These are phyloP conservation scores for Nematostella vectensis DNA, from an alignment of 92 coral and sea anemone species.

Conservation along the genomic window DNA sequence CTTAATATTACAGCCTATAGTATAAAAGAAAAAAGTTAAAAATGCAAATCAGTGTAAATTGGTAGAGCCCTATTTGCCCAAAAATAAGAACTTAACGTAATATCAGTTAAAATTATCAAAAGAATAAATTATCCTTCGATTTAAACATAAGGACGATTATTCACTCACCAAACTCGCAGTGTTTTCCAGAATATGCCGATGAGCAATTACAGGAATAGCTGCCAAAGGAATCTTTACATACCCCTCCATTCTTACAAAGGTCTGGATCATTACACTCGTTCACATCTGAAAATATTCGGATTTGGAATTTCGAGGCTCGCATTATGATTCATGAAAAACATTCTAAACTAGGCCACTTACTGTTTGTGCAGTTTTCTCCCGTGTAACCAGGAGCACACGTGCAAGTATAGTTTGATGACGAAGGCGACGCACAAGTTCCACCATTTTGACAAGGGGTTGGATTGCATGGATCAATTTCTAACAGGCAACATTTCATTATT, in stretches of 20 bases:
- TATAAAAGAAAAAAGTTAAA: not conserved
- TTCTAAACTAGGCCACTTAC: no score
- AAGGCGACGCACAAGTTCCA: not conserved
- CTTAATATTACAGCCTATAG: constrained; percentile 12
- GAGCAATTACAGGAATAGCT: not conserved
- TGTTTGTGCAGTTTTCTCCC: constrained; percentile 1
- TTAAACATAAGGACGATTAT: no score
- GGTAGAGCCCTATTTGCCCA: no score
- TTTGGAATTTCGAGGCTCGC: no score
- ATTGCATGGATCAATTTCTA: not conserved
- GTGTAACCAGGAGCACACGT: not conserved
- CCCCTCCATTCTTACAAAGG: not conserved
- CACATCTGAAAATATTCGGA: not conserved
- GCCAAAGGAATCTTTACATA: not conserved
- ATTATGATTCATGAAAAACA: no score
- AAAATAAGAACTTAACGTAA: no score
- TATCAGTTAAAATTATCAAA: no score
- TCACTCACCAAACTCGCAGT: constrained; percentile 3
- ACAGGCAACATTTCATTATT: no score
- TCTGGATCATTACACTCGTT: not conserved
- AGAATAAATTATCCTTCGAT: no score
- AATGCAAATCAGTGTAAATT: no score
- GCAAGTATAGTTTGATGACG: not conserved
- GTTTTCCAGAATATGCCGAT: not conserved
- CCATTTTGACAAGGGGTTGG: not conserved